Conservation (phyloP, 2,113 vertebrate genomes). For the Colaptes auratus region DNA sequence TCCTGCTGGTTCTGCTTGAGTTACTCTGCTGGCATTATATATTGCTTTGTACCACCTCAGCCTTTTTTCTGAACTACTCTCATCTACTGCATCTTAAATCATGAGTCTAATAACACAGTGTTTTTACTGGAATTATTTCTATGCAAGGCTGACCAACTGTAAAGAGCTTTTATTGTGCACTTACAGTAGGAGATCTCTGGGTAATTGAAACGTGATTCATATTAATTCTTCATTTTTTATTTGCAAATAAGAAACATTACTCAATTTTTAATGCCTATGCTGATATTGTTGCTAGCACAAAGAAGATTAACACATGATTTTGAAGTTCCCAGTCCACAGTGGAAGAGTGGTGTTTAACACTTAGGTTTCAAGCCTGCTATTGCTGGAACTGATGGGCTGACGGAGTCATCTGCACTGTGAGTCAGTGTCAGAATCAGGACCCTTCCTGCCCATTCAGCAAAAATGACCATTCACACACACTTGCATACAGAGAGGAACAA, state of each 20-base stretch:
- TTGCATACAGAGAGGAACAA: background rate
- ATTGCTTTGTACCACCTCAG: background rate
- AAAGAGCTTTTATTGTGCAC: no score
- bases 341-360: background rate
- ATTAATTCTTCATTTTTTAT: no score
- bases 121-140: no score
- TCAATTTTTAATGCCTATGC: background rate
- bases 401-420: background rate
- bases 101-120: no score
- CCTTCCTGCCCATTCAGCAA: background rate
- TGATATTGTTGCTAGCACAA: background rate
- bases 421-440: background rate
- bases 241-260: no score
- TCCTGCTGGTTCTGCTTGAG: background rate
- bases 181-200: no score
- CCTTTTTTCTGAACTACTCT: no score
- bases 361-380: background rate
- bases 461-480: background rate
- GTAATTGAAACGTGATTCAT: no score
- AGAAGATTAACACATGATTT: background rate
- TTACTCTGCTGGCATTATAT: background rate
- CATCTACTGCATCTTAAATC: no score
- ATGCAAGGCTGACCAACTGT: no score
- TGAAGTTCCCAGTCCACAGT: background rate
- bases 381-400: background rate